These are phyloP conservation scores for Mamestra brassicae DNA, from an alignment of 2,888 invertebrate species.

Conservation along the genomic window DNA sequence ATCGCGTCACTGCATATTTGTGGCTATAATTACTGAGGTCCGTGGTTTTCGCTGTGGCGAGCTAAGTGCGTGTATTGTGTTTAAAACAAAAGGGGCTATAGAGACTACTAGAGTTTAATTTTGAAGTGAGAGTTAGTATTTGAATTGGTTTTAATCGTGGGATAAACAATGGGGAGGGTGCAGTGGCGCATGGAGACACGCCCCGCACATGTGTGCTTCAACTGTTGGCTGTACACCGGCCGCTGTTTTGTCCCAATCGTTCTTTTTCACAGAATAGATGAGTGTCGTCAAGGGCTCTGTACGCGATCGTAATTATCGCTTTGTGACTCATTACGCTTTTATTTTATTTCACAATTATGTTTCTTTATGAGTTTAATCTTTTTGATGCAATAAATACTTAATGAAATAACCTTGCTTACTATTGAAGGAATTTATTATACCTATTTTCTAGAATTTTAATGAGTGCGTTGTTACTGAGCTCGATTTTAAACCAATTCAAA, in stretches of 20 bases:
- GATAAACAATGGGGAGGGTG: slow-evolving; percentile 89
- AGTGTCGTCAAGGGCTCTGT: slow-evolving; percentile 68
- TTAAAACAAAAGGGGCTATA: slow-evolving; percentile 85
- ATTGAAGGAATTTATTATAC: slow-evolving; percentile 13
- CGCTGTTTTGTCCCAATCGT: slow-evolving; percentile 64
- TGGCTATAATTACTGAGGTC: slow-evolving; percentile 65
- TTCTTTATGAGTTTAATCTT: slow-evolving; percentile 14
- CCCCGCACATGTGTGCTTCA: slow-evolving; percentile 82
- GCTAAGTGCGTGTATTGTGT: slow-evolving; percentile 84
- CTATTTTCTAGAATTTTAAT: slow-evolving; percentile 11
- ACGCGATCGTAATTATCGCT: slow-evolving; percentile 61
- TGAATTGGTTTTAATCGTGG: slow-evolving; percentile 90
- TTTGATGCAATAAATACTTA: slow-evolving; percentile 24
- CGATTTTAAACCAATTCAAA: slow-evolving; percentile 46
- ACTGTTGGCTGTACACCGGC: slow-evolving; percentile 55
- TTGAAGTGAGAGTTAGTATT: slow-evolving; percentile 90
- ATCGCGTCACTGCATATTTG: slow-evolving; percentile 65
- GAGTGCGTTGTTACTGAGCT: neutral
- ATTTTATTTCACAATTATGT: slow-evolving; percentile 47
- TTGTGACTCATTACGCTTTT: slow-evolving; percentile 50
- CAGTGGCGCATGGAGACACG: slow-evolving; percentile 83
- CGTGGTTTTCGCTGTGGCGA: slow-evolving; percentile 74
- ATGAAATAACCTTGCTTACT: slow-evolving; percentile 11
- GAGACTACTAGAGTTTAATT: slow-evolving; percentile 87
- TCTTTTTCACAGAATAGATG: slow-evolving; percentile 64